Conservation (phyloP, 1,140 invertebrate genomes). For the Nomia melanderi region DNA sequence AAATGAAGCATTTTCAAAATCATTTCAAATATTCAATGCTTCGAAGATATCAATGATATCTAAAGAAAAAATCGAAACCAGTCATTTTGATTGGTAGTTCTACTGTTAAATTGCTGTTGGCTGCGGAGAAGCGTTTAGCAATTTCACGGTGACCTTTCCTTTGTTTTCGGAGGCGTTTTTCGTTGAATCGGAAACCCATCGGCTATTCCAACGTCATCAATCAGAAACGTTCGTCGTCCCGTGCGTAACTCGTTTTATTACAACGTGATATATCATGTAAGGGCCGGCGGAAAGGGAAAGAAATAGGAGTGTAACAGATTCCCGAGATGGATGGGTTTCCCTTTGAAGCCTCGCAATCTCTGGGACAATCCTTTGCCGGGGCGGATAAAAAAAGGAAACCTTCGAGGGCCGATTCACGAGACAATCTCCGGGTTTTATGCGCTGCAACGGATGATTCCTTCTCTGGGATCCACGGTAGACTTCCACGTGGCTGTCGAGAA, state of each 20-base stretch:
- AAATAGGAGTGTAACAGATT: background rate
- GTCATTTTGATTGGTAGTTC: too few relatives aligned
- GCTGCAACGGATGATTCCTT: background rate
- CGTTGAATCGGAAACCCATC: background rate
- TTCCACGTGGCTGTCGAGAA: too few relatives aligned
- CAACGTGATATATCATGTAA: constrained; percentile 2
- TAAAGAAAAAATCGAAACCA: too few relatives aligned
- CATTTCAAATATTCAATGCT: too few relatives aligned
- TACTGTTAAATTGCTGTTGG: too few relatives aligned
- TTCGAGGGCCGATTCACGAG: background rate
- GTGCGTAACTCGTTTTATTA: background rate
- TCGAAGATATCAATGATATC: too few relatives aligned
- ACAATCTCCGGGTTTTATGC: background rate
- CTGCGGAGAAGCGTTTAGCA: too few relatives aligned
- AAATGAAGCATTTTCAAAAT: too few relatives aligned
- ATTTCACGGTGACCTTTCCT: too few relatives aligned
- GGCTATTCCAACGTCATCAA: background rate
- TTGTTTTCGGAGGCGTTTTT: background rate
- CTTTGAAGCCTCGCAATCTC: background rate
- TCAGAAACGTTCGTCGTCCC: background rate
- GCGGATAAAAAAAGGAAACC: background rate
- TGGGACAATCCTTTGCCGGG: background rate
- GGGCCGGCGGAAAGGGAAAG: background rate
- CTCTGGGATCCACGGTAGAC: too few relatives aligned
- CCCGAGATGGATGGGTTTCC: background rate